Evolutionary conservation across 2,113 vertebrate genomes (phyloP), one percentile per base, ranked within the genome.

Genomic region (Corynorhinus townsendii): DNA sequence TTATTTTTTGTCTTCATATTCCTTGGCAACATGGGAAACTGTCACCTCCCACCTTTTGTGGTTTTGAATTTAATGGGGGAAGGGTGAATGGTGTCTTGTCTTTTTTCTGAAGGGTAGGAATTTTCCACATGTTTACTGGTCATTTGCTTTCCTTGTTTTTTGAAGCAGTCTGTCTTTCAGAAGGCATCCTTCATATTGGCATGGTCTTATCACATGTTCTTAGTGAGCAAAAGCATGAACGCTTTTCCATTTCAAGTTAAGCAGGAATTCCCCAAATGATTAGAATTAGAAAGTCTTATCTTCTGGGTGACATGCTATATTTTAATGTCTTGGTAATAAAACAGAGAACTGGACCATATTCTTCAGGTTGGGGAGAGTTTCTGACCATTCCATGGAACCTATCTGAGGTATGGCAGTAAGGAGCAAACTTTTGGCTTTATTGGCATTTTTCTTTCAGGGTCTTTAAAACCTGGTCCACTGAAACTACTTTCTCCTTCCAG

Each of bases 391-490:
- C 98, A 99, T 99, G 92, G 99, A 99, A 88, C 98, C 99, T 97
- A 99, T 99, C 93, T 98, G 99, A 69, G 99, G 99, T 96, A 99
- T 99, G n/a, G 98, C 98, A 8, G 98, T 99, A 19, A 99, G 99
- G 75, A 99, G 98, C 95, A 99, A 98, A 94, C 99, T 99, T 86
- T 99, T 99, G 85, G 99, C 99, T 98, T 99, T 99, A 97, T 99
- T 99, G 30, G 99, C 99, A 64, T 99, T 99, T 99, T 96, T 99
- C 99, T 91, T 99, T 99, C 98, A 99, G 99, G 0, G 98, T 99
- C 98, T 99, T 99, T 97, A 99, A 89, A 56, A 99, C 99, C 43
- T 99, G 99, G 98, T 99, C 99, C 88, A 99, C 99, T 35, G 99
- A 99, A 91, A 99, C 99, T 9, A 59, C 56, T 11, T 59, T 56